phyloP scores from a whole-genome alignment of 2,113 vertebrate species.

The Pelmatolapia mariae region DNA sequence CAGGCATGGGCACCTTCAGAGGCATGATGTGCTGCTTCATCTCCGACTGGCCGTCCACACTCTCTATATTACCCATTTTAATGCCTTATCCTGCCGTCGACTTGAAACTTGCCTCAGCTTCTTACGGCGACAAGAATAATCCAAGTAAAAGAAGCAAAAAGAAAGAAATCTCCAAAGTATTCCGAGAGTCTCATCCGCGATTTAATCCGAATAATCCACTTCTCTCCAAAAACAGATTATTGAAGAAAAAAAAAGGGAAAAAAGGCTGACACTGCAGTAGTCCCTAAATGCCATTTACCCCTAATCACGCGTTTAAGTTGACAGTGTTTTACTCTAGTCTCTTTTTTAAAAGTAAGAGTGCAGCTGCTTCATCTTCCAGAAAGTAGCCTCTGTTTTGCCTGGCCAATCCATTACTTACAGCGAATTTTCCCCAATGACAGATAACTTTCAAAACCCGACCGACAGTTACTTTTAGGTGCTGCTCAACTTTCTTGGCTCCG shows the following conservation, averaged over 20 bases:
- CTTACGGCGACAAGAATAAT: neutral
- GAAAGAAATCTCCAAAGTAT: neutral
- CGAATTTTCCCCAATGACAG: neutral
- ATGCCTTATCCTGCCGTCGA: neutral
- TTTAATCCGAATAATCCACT: constrained; percentile 28
- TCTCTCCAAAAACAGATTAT: neutral
- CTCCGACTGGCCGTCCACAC: constrained; percentile 81
- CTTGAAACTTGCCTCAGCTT: neutral
- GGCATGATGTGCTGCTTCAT: constrained; percentile 80
- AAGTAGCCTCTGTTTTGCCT: constrained; percentile 6
- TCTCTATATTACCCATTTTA: constrained; percentile 90
- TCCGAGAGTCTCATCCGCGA: constrained; percentile 1
- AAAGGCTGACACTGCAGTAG: constrained; percentile 24
- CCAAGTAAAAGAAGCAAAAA: neutral
- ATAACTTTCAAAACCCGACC: constrained; percentile 15
- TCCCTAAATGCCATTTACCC: constrained; percentile 46
- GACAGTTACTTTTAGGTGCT: constrained; percentile 28
- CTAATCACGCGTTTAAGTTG: neutral
- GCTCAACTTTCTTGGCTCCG: constrained; percentile 63
- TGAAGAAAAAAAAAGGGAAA: neutral
- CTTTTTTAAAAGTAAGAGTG: constrained; percentile 31
- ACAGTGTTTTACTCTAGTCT: constrained; percentile 24
- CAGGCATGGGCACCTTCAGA: constrained; percentile 94
- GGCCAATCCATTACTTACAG: constrained; percentile 63
- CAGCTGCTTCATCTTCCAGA: constrained; percentile 35